phyloP scores from a whole-genome alignment of 1,140 invertebrate genomes.

The Stegodyphus mimosarum region DNA sequence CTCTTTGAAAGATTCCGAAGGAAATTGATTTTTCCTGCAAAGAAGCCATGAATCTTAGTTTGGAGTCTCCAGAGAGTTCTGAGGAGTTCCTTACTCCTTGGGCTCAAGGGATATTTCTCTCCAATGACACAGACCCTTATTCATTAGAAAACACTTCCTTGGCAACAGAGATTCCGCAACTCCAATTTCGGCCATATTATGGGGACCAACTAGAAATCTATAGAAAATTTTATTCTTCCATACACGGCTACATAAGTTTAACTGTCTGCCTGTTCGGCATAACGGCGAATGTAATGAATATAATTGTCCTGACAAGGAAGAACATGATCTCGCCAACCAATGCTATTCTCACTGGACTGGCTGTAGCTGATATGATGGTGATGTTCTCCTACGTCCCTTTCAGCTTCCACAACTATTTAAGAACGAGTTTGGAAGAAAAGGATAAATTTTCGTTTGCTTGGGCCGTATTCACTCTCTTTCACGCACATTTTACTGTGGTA shows the following conservation, averaged over 20 bases:
- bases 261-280: slow-evolving; percentile 88
- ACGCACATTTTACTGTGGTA: slow-evolving; percentile 81
- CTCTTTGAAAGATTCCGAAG: too few relatives aligned
- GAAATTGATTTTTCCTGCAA: neutral
- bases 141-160: slow-evolving; percentile 1
- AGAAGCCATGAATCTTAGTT: slow-evolving; percentile 50
- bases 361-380: slow-evolving; percentile 85
- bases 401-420: slow-evolving; percentile 79
- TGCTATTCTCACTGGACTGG: slow-evolving; percentile 83
- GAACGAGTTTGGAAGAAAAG: slow-evolving; percentile 31
- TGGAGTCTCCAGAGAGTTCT: neutral
- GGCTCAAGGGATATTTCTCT: slow-evolving; percentile 32
- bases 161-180: neutral
- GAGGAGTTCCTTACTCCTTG: neutral
- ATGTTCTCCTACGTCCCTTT: slow-evolving; percentile 90
- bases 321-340: slow-evolving; percentile 88
- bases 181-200: slow-evolving; percentile 42
- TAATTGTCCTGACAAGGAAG: slow-evolving; percentile 84
- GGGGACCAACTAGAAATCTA: slow-evolving; percentile 47
- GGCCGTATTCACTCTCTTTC: slow-evolving; percentile 63
- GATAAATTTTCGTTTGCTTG: slow-evolving; percentile 61
- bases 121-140: slow-evolving; percentile 29
- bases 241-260: slow-evolving; percentile 79
- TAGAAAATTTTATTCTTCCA: slow-evolving; percentile 37
- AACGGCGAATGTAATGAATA: slow-evolving; percentile 88